These are phyloP conservation scores for Diglossa cyanea DNA, from an alignment of 2,797 vertebrate species.

Conservation along the genomic window DNA sequence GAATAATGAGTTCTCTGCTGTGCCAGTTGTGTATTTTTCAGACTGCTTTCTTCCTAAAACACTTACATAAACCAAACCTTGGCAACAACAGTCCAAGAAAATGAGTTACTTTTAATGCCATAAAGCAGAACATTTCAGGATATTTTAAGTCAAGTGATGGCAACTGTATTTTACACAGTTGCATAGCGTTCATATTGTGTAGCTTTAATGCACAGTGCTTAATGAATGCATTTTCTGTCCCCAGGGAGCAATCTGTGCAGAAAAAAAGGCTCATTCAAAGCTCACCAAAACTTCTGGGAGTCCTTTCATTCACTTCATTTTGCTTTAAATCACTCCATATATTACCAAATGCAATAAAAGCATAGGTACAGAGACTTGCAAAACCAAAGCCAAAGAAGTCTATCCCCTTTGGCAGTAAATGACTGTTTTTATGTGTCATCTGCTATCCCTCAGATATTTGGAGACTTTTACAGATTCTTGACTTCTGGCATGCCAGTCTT, in stretches of 20 bases:
- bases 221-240: background rate
- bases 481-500: background rate
- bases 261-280: background rate
- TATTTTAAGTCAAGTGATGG: background rate
- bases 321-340: background rate
- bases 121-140: conserved; percentile 7
- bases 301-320: conserved; percentile 7
- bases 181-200: background rate
- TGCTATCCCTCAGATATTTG: background rate
- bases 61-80: background rate
- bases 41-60: background rate
- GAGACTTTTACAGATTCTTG: background rate
- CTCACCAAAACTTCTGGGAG: background rate
- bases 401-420: background rate
- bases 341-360: background rate
- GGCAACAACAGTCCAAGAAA: background rate
- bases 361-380: background rate
- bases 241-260: background rate
- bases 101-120: background rate
- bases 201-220: background rate
- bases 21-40: background rate
- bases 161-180: conserved; percentile 5
- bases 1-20: conserved; percentile 4
- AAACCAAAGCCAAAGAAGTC: background rate
- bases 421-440: background rate